These are phyloP conservation scores for Caenorhabditis sp. DNA, from an alignment of 2,888 invertebrate genomes.

Conservation along the genomic window DNA sequence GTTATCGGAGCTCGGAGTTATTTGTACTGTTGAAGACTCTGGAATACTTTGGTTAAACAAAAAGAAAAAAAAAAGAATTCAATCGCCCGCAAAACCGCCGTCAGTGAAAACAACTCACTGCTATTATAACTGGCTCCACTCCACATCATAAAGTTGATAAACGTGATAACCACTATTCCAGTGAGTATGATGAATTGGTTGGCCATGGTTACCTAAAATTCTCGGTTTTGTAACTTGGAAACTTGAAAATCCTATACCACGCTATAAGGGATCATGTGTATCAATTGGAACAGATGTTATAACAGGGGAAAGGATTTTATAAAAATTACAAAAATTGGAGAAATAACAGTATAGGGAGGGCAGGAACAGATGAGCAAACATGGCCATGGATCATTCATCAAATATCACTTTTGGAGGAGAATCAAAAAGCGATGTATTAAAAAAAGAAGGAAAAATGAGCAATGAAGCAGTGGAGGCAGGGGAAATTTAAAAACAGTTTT, in stretches of 20 bases:
- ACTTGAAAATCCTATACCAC: not conserved
- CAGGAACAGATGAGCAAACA: not conserved
- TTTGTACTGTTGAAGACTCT: not conserved
- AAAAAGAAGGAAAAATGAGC: no score
- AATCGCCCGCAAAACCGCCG: no score
- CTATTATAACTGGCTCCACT: slow-evolving; percentile 15
- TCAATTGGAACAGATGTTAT: not conserved
- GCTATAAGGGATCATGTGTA: not conserved
- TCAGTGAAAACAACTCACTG: no score
- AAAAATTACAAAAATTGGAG: not conserved
- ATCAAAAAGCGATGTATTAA: not conserved
- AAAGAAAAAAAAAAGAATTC: no score
- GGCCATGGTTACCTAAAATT: slow-evolving; percentile 11
- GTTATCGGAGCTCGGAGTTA: not conserved
- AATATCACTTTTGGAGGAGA: not conserved
- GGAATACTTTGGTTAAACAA: not conserved
- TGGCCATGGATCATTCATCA: not conserved
- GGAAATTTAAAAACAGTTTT: no score
- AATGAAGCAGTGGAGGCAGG: no score
- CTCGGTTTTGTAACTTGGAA: not conserved
- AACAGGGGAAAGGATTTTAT: not conserved
- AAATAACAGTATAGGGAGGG: not conserved
- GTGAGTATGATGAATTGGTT: slow-evolving; percentile 8
- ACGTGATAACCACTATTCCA: not conserved
- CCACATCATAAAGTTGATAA: slow-evolving; percentile 33